Evolutionary conservation across 2,888 invertebrate genomes (phyloP).

Genomic region (Caenorhabditis sp.): DNA sequence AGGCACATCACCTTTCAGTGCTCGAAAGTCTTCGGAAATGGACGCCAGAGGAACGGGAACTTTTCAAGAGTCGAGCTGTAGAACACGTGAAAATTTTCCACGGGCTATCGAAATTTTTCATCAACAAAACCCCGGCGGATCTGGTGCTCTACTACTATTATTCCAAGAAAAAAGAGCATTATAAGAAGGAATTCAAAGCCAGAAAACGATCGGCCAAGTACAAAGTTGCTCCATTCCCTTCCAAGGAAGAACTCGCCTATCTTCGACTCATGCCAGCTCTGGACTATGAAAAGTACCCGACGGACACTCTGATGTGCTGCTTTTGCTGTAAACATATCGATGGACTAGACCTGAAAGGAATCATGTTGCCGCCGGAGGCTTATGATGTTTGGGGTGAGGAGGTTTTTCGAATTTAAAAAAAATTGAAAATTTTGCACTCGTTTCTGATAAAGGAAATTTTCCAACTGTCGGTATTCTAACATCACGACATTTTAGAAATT

Average conservation of each 20-base stretch:
- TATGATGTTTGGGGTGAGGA: conserved; percentile 52
- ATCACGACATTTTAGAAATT: too few species aligned
- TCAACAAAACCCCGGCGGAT: conserved; percentile 49
- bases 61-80: conserved; percentile 41
- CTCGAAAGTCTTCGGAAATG: conserved; percentile 20
- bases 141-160: conserved; percentile 56
- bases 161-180: conserved; percentile 47
- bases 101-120: conserved; percentile 43
- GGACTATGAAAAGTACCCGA: conserved; percentile 36
- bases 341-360: conserved; percentile 43
- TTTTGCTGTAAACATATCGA: conserved; percentile 53
- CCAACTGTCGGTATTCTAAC: too few species aligned
- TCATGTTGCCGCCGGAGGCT: conserved; percentile 40
- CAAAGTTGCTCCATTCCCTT: conserved; percentile 49
- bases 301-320: conserved; percentile 39
- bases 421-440: neutral
- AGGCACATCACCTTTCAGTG: conserved; percentile 27
- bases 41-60: conserved; percentile 28
- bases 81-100: conserved; percentile 59
- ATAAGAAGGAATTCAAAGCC: conserved; percentile 51
- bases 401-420: neutral
- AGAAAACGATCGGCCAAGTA: conserved; percentile 28
- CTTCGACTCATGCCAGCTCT: conserved; percentile 42
- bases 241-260: conserved; percentile 48
- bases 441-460: neutral